Evolutionary conservation across 2,797 vertebrate species (phyloP), one percentile per base, ranked within the genome.

Genomic region (Sparus aurata): DNA sequence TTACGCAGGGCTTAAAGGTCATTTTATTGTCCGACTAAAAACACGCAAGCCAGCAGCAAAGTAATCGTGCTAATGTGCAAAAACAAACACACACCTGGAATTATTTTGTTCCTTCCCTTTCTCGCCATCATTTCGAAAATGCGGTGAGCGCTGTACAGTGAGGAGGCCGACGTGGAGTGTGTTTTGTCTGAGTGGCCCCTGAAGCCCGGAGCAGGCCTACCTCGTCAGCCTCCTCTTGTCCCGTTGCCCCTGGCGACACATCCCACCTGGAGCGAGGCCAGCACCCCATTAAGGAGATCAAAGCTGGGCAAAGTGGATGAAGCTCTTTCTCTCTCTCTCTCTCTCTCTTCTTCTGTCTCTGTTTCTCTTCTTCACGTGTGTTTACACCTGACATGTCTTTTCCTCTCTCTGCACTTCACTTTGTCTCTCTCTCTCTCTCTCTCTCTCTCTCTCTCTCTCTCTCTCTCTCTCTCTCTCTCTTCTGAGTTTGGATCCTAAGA

Each of bases 211-310:
- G 82, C 80, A 74, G 64, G 62, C 47, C 76, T 72, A 72, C 65
- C 89, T 91, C 92, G 93, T 95, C 90, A 87, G 79, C 61, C 84
- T 90, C 84, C 71, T 78, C 87, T 89, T 86, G 91, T 93, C 83
- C 84, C 1, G 91, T 93, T 94, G 90, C 87, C 90, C 83, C 34
- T 87, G 88, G 81, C 45, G 64, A 94, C 91, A 90, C 85, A 88
- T 91, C 91, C 88, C 83, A 91, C 81, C 89, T 94, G 91, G 93
- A 91, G 78, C 3, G 45, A 76, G 65, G 89, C 92, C 91, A 93
- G 84, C 74, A 87, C 75, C 88, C 91, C 90, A 94, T 94, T 94
- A 92, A 90, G 75, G 79, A 92, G 91, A 94, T 95, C 87, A 94
- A 93, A 94, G 93, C 88, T 71, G 65, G 61, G 53, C 58, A 80